phyloP scores from a whole-genome alignment of 2,797 vertebrate genomes.

The Crocidura indochinensis region DNA sequence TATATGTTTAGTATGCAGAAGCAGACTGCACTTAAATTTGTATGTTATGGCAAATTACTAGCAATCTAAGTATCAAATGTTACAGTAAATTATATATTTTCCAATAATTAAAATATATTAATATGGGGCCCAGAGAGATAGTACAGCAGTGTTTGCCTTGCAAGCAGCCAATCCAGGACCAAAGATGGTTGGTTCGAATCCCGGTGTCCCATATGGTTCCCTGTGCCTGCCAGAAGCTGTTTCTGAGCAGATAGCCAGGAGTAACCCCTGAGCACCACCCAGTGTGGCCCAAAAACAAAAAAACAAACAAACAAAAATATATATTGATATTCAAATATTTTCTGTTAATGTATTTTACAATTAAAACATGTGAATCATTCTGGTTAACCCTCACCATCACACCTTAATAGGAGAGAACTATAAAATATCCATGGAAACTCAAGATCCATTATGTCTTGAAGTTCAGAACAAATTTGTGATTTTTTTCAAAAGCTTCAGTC shows the following conservation, averaged over 20 bases:
- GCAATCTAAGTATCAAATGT: conserved; percentile 36
- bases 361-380: conserved; percentile 73
- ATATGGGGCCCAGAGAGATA: too few relatives aligned
- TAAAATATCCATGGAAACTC: conserved; percentile 60
- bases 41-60: background rate
- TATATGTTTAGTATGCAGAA: background rate
- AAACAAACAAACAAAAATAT: too few relatives aligned
- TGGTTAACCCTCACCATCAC: background rate
- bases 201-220: too few relatives aligned
- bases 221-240: too few relatives aligned
- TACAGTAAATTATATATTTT: conserved; percentile 40
- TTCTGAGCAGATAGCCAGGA: too few relatives aligned
- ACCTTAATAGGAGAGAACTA: conserved; percentile 65
- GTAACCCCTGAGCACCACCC: too few relatives aligned
- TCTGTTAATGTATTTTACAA: conserved; percentile 33
- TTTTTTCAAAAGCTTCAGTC: conserved; percentile 63
- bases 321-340: conserved; percentile 28
- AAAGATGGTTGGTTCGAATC: too few relatives aligned
- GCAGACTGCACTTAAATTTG: conserved; percentile 11
- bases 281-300: too few relatives aligned
- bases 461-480: conserved; percentile 66
- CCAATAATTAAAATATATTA: background rate
- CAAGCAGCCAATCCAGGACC: too few relatives aligned
- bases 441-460: conserved; percentile 70
- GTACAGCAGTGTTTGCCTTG: too few relatives aligned